A percentile compares a stretch with the other conserved stretches of the same genome.
Conservation (phyloP, 2,888 invertebrate genomes). For the Galerucella calmariensis region DNA sequence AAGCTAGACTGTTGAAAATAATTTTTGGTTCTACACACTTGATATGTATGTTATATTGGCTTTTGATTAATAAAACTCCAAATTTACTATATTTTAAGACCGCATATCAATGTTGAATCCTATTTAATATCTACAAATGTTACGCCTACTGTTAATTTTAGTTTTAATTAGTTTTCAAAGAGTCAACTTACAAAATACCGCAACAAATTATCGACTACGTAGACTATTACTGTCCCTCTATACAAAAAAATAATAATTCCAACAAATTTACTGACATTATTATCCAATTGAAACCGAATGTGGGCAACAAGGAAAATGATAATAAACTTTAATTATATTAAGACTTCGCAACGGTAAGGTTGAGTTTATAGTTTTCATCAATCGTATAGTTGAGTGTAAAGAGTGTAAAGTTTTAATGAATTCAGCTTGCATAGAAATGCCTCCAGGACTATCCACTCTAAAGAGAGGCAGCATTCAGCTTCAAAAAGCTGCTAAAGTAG, state of each 20-base stretch:
- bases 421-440: conserved; percentile 41
- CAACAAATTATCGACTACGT: not conserved
- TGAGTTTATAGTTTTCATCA: not conserved
- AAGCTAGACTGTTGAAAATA: too few species aligned
- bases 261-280: conserved; percentile 12
- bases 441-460: conserved; percentile 57
- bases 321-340: conserved; percentile 9
- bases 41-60: too few species aligned
- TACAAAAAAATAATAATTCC: not conserved
- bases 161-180: too few species aligned
- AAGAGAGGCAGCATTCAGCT: conserved; percentile 68
- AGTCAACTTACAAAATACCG: too few species aligned
- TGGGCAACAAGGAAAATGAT: conserved; percentile 21
- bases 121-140: too few species aligned
- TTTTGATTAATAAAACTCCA: too few species aligned
- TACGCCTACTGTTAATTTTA: too few species aligned
- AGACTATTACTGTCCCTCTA: not conserved
- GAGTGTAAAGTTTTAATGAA: conserved; percentile 3
- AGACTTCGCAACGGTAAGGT: not conserved
- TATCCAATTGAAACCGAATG: conserved; percentile 22
- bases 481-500: conserved; percentile 68
- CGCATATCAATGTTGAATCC: too few species aligned
- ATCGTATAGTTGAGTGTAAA: not conserved
- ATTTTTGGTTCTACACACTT: too few species aligned
- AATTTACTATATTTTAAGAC: too few species aligned